Evolutionary conservation across 23 tunicate species (phyloP), one percentile per base, ranked within the genome.

Genomic region (Styela clava): DNA sequence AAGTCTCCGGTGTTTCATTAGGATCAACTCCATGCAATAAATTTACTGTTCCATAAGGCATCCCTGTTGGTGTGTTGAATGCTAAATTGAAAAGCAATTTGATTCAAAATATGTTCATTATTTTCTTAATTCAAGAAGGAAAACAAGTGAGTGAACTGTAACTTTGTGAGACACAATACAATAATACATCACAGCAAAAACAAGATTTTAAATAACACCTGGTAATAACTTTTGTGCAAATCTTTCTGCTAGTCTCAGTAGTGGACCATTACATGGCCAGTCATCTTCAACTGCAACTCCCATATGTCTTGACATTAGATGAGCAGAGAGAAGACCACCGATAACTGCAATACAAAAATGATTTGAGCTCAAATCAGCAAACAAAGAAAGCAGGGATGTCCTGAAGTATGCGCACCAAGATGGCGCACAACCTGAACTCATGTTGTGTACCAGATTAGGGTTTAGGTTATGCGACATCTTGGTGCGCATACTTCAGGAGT

Each of bases 231-330:
- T 74, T 24, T 77, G 61, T 2, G 97, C 97, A 35, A 86, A 35
- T 51, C 79, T 87, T 63, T 80, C 89, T 30, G 98, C 98, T 31
- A 94, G 62, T 21, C 70, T 32, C 19, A 94, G 65, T 27, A 94
- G 62, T 2, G 98, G 98, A 16, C 98, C 98, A 33, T 81, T 76
- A 69, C 98, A 94, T 25, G 98, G 98, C 98, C 98, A 94, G 16
- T 67, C 79, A 2, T 73, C 69, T 31, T 82, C 84, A 1, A 94
- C 78, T 7, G 68, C 81, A 73, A 94, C 37, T 23, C 89, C 89
- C 31, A 81, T 86, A 61, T 78, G 28, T 26, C 82, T 56, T 16
- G 89, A 81, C 71, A 88, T 24, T 61, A 94, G 78, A 81, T 94
- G 98, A 22, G 98, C 94, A 33, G 98, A 94, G 18, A 94, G 24